These are phyloP conservation scores for Picathartes gymnocephalus DNA, from an alignment of 2,113 vertebrate genomes.

Conservation along the genomic window DNA sequence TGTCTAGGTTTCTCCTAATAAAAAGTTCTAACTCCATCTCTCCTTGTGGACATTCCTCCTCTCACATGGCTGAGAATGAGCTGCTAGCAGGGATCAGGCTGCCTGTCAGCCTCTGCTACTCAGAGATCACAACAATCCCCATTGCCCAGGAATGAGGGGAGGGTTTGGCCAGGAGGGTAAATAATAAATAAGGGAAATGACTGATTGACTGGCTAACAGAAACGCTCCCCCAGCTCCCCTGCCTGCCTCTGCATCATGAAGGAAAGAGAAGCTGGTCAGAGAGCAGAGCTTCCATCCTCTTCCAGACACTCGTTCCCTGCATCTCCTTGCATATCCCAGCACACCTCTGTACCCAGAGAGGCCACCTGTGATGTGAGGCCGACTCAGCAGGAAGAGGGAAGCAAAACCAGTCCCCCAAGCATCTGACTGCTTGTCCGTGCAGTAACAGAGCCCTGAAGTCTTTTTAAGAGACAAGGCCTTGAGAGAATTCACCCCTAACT, in stretches of 20 bases:
- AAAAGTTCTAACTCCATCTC: conserved; percentile 43
- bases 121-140: conserved; percentile 5
- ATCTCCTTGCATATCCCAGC: background rate
- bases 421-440: background rate
- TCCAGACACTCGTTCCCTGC: accelerated
- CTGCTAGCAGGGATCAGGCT: background rate
- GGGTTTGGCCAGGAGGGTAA: conserved; percentile 9
- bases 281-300: background rate
- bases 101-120: conserved; percentile 1
- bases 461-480: background rate
- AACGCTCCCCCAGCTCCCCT: background rate
- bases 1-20: conserved; percentile 58
- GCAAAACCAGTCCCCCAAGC: background rate
- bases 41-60: background rate
- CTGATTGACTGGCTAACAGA: background rate
- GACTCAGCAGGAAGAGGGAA: background rate
- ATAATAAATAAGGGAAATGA: conserved; percentile 29
- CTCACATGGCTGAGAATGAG: background rate
- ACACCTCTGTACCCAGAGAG: background rate
- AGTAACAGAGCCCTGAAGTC: background rate
- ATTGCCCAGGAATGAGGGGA: background rate
- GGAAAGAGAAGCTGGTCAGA: background rate
- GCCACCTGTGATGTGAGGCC: background rate
- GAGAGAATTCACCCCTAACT: background rate
- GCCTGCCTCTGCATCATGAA: background rate